These are phyloP conservation scores for Lasioglossum morio DNA, from an alignment of 2,888 invertebrate species.

Conservation along the genomic window DNA sequence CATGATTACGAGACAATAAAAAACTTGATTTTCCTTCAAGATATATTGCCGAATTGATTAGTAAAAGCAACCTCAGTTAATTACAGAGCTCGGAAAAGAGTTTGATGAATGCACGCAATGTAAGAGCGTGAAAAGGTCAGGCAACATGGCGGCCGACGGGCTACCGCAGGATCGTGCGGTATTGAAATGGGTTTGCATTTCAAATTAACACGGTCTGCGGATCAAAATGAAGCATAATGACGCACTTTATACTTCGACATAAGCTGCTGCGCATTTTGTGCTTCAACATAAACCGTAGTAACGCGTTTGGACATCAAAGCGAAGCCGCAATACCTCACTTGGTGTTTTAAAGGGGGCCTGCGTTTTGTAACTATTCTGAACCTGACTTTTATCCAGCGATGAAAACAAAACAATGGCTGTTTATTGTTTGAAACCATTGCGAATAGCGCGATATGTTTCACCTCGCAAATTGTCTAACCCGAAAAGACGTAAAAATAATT, in stretches of 20 bases:
- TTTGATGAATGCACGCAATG: background rate
- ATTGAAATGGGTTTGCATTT: conserved; percentile 54
- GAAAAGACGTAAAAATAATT: background rate
- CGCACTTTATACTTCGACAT: conserved; percentile 52
- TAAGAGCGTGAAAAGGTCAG: background rate
- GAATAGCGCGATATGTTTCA: background rate
- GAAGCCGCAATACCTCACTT: conserved; percentile 38
- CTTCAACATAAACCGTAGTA: conserved; percentile 44
- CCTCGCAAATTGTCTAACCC: background rate
- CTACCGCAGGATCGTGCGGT: conserved; percentile 9
- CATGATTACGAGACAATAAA: too few species aligned
- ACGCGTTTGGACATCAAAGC: conserved; percentile 52
- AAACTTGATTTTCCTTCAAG: too few species aligned
- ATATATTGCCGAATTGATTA: background rate
- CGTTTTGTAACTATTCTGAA: conserved; percentile 34
- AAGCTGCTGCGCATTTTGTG: conserved; percentile 41
- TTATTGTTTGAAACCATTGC: conserved; percentile 1
- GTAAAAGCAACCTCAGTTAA: background rate
- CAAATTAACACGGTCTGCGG: conserved; percentile 55
- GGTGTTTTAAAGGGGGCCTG: conserved; percentile 31
- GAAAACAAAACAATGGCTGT: conserved; percentile 18
- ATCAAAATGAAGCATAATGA: conserved; percentile 57
- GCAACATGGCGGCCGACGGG: background rate
- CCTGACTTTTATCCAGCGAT: conserved; percentile 35
- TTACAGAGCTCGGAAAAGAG: background rate